A percentile compares a stretch with the other conserved stretches of the same genome.
Conservation (phyloP, 2,888 invertebrate genomes). For the Nipponacmea schrenckii region DNA sequence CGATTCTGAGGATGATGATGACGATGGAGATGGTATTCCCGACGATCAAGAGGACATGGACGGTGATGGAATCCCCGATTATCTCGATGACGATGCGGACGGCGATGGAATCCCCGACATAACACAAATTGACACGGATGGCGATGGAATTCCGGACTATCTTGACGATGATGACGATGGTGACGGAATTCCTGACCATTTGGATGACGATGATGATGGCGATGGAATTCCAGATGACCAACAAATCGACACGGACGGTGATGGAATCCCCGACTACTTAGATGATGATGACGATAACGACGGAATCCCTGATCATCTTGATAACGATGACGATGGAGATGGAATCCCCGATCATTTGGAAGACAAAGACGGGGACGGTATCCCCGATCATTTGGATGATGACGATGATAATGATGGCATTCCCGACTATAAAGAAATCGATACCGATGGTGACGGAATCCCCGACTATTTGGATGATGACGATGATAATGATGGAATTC, state of each 20-base stretch:
- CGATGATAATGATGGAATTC: slow-evolving; percentile 55
- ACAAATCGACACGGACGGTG: slow-evolving; percentile 51
- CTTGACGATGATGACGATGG: slow-evolving; percentile 40
- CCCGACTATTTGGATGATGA: slow-evolving; percentile 53
- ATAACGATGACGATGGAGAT: slow-evolving; percentile 54
- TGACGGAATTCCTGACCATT: slow-evolving; percentile 41
- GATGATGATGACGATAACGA: slow-evolving; percentile 45
- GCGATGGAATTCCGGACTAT: slow-evolving; percentile 56
- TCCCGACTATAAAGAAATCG: slow-evolving; percentile 45
- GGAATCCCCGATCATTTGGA: slow-evolving; percentile 51
- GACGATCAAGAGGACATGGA: slow-evolving; percentile 38
- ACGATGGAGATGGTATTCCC: slow-evolving; percentile 41
- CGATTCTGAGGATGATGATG: slow-evolving; percentile 34
- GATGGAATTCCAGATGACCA: slow-evolving; percentile 54
- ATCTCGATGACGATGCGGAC: slow-evolving; percentile 48
- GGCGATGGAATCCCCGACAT: too few species aligned
- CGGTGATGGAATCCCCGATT: slow-evolving; percentile 38
- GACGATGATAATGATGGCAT: slow-evolving; percentile 58
- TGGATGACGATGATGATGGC: slow-evolving; percentile 49
- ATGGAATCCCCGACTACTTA: slow-evolving; percentile 48
- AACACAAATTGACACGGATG: slow-evolving; percentile 35
- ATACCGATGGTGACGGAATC: slow-evolving; percentile 55
- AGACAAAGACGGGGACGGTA: slow-evolving; percentile 53
- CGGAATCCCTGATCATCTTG: slow-evolving; percentile 53
- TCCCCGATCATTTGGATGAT: slow-evolving; percentile 47